A percentile compares a stretch with the other conserved stretches of the same genome.
Conservation (phyloP, 2,888 invertebrate genomes). For the Marronus borbonicus region DNA sequence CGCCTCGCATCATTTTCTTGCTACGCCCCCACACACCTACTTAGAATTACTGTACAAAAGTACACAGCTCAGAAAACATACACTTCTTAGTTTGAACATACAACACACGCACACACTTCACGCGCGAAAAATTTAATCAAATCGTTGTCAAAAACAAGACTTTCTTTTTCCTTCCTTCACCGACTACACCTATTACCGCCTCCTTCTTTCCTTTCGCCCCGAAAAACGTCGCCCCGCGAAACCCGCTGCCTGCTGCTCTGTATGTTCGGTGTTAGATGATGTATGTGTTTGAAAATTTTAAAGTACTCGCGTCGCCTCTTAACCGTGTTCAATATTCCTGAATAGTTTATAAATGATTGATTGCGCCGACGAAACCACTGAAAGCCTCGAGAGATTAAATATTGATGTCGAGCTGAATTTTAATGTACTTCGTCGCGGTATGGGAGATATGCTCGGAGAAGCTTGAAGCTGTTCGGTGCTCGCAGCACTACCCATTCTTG, state of each 20-base stretch:
- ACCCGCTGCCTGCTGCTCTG: not conserved
- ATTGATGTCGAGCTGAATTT: slow-evolving; percentile 58
- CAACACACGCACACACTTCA: slow-evolving; percentile 9
- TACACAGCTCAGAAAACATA: not conserved
- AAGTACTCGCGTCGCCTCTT: slow-evolving; percentile 53
- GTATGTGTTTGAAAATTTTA: slow-evolving; percentile 53
- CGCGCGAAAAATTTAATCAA: slow-evolving; percentile 46
- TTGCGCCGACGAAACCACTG: slow-evolving; percentile 64
- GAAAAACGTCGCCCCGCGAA: slow-evolving; percentile 11
- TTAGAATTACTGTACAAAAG: not conserved
- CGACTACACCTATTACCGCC: not conserved
- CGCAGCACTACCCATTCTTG: slow-evolving; percentile 39
- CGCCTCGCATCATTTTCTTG: not conserved
- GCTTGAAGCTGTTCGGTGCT: slow-evolving; percentile 11
- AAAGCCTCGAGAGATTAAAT: slow-evolving; percentile 60
- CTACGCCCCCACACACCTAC: not conserved
- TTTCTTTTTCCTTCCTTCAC: slow-evolving; percentile 1
- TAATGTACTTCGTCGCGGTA: slow-evolving; percentile 50
- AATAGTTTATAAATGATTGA: slow-evolving; percentile 67
- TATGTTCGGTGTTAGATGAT: slow-evolving; percentile 34
- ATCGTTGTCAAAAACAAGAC: slow-evolving; percentile 49
- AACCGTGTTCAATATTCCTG: slow-evolving; percentile 56
- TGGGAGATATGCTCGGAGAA: not conserved
- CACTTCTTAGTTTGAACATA: not conserved
- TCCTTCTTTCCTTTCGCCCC: not conserved